Conservation (phyloP, 2,888 invertebrate genomes). For the Hartigia nigra region DNA sequence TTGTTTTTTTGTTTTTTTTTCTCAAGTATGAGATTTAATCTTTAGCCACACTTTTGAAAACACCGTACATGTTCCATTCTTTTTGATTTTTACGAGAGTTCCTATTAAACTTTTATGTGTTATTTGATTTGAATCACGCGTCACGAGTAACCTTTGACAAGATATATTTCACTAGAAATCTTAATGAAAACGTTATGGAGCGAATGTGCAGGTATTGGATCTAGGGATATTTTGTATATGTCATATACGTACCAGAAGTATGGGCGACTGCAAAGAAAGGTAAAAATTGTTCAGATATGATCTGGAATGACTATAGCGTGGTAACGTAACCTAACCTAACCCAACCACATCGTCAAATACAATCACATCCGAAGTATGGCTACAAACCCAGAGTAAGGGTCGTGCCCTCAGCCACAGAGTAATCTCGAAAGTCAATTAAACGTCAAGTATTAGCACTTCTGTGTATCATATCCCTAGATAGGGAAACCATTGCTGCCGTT, state of each 20-base stretch:
- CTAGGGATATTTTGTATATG: background rate
- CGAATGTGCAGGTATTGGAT: background rate
- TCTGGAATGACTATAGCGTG: background rate
- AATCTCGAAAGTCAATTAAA: background rate
- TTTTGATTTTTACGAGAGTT: too few relatives aligned
- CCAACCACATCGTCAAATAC: background rate
- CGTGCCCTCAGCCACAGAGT: background rate
- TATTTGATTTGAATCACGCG: background rate
- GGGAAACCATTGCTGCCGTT: background rate
- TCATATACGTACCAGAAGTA: fast-evolving
- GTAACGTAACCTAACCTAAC: background rate
- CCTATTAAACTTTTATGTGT: background rate
- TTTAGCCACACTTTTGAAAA: too few relatives aligned
- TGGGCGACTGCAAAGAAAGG: background rate
- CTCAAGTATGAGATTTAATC: too few relatives aligned
- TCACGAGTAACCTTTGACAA: background rate
- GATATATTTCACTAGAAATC: background rate
- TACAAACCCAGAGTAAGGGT: background rate
- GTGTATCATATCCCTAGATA: background rate
- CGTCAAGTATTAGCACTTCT: background rate
- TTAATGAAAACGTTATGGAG: background rate
- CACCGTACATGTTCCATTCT: too few relatives aligned
- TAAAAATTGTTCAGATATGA: background rate
- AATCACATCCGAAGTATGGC: background rate
- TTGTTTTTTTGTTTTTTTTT: too few relatives aligned